A percentile compares a stretch with the other conserved stretches of the same genome.
phyloP scores from a whole-genome alignment of 2,888 invertebrate species.

The Synergus japonicus region DNA sequence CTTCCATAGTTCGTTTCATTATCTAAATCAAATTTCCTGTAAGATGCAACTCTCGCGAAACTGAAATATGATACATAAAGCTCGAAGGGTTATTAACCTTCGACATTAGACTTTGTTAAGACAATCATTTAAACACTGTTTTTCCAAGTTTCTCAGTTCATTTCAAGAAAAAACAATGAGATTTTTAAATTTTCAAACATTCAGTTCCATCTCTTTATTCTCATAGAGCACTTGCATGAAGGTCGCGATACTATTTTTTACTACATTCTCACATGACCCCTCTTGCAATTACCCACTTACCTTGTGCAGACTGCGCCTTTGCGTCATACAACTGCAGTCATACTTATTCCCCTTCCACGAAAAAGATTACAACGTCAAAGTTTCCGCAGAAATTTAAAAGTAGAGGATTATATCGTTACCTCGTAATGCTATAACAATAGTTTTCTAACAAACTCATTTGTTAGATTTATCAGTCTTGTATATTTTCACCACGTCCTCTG shows the following conservation, averaged over 20 bases:
- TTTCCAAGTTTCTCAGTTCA: background rate
- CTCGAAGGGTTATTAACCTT: background rate
- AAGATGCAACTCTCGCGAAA: background rate
- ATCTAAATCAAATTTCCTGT: background rate
- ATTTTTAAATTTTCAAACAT: background rate
- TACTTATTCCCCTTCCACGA: constrained; percentile 9
- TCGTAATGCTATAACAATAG: background rate
- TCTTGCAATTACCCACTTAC: constrained; percentile 30
- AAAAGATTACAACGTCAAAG: background rate
- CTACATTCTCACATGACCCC: constrained; percentile 5
- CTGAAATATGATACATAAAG: background rate
- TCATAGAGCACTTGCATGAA: constrained; percentile 2
- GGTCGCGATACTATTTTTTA: constrained; percentile 27
- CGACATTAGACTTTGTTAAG: background rate
- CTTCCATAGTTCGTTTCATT: background rate
- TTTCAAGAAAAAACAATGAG: background rate
- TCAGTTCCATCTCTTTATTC: constrained; percentile 11
- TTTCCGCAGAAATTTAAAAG: background rate
- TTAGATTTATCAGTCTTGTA: background rate
- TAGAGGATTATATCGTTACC: background rate
- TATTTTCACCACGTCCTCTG: background rate
- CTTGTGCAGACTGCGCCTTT: constrained; percentile 28
- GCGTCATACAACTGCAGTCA: constrained; percentile 35
- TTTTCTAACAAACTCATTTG: background rate
- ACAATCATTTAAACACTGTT: too few species aligned